These are phyloP conservation scores for Hemithea aestivaria DNA, from an alignment of 2,888 invertebrate species.

Conservation along the genomic window DNA sequence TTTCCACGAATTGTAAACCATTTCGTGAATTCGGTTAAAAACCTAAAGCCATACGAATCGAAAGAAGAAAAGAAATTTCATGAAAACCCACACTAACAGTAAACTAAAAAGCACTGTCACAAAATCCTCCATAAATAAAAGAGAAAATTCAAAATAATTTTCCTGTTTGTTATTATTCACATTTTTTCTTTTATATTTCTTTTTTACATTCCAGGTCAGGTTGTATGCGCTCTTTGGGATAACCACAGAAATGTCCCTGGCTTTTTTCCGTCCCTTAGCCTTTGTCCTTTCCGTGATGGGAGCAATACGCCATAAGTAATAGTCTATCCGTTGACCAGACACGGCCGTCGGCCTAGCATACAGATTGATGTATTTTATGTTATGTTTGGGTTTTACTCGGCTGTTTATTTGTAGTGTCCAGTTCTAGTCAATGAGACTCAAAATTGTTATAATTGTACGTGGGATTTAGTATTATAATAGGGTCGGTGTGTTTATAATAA, in stretches of 20 bases:
- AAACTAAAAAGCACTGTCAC: neutral
- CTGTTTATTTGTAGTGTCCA: neutral
- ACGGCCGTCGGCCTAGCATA: conserved; percentile 28
- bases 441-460: too few species aligned
- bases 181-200: conserved; percentile 11
- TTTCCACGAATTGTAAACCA: too few species aligned
- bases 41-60: too few species aligned
- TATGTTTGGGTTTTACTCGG: conserved; percentile 27
- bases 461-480: too few species aligned
- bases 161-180: too few species aligned
- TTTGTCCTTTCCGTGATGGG: conserved; percentile 39
- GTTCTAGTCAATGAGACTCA: too few species aligned
- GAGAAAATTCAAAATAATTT: too few species aligned
- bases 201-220: conserved; percentile 20
- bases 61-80: too few species aligned
- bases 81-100: too few species aligned
- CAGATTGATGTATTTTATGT: conserved; percentile 28
- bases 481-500: too few species aligned
- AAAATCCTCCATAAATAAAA: neutral
- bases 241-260: conserved; percentile 21
- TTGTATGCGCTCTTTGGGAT: conserved; percentile 12
- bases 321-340: conserved; percentile 32
- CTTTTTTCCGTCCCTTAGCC: conserved; percentile 26
- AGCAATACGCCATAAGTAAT: conserved; percentile 42
- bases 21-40: too few species aligned